Evolutionary conservation across 2,113 vertebrate species (phyloP).

Genomic region (Melanocharis versteri): DNA sequence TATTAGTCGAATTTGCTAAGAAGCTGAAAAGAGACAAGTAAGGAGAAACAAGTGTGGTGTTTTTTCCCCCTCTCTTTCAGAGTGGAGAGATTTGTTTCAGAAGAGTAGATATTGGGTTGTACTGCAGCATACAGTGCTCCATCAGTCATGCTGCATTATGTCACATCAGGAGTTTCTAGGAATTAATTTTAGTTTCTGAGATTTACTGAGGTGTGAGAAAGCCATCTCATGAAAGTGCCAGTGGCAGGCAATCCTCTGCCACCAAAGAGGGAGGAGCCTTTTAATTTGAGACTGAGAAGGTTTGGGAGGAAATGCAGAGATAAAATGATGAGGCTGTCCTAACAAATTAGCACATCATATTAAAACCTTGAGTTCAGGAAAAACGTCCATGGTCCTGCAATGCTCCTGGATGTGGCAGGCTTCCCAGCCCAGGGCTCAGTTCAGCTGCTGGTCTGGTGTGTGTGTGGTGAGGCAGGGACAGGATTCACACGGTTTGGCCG

Average conservation of each 20-base stretch:
- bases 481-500: too few species aligned
- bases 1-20: neutral
- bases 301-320: neutral
- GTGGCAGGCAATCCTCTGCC: neutral
- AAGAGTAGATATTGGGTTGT: slow-evolving; percentile 50
- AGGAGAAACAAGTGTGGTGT: neutral
- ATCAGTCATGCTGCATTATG: slow-evolving; percentile 68
- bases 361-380: neutral
- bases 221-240: slow-evolving; percentile 32
- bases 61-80: neutral
- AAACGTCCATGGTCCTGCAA: fast-evolving
- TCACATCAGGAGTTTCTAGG: slow-evolving; percentile 58
- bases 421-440: neutral
- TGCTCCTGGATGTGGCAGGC: neutral
- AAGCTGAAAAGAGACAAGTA: neutral
- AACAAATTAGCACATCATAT: neutral
- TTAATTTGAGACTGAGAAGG: neutral
- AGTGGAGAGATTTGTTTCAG: slow-evolving; percentile 54
- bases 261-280: neutral
- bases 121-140: slow-evolving; percentile 45
- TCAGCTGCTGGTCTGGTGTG: neutral
- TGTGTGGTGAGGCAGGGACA: neutral
- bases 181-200: slow-evolving; percentile 65
- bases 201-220: slow-evolving; percentile 63
- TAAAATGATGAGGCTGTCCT: neutral